Evolutionary conservation across 2,113 vertebrate species (phyloP).

Genomic region (Lamprotornis superbus): DNA sequence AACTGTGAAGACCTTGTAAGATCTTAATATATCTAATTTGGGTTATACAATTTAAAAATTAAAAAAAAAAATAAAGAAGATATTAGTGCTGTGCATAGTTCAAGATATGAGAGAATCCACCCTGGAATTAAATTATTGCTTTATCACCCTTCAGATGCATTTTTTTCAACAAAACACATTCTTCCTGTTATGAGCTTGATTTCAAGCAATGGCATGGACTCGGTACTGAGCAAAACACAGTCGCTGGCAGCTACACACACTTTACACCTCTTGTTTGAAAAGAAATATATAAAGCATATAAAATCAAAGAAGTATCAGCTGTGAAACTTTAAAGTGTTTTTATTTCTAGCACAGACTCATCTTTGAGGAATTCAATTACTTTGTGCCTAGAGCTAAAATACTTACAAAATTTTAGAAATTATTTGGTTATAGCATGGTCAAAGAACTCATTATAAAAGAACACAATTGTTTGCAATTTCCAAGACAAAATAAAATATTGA

Average conservation of each 20-base stretch:
- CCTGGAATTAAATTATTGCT: slow-evolving; percentile 61
- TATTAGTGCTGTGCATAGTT: slow-evolving; percentile 8
- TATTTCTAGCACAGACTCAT: not conserved
- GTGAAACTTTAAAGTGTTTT: not conserved
- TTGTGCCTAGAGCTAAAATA: not conserved
- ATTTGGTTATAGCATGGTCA: not conserved
- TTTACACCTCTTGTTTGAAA: not conserved
- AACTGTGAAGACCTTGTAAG: slow-evolving; percentile 63
- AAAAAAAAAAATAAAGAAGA: not conserved
- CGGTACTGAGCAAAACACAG: not conserved
- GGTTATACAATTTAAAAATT: not conserved
- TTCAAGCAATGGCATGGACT: not conserved
- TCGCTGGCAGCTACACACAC: not conserved
- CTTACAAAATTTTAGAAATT: not conserved
- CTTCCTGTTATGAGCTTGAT: not conserved
- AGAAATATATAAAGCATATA: not conserved
- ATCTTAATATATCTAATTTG: slow-evolving; percentile 50
- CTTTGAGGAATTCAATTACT: not conserved
- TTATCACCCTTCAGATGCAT: slow-evolving; percentile 17
- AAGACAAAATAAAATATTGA: slow-evolving; percentile 17
- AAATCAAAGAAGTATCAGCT: not conserved
- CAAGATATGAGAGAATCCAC: slow-evolving; percentile 44
- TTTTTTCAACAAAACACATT: slow-evolving; percentile 50
- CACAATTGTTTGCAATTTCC: not conserved
- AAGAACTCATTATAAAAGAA: slow-evolving; percentile 3